Evolutionary conservation across 2,113 vertebrate genomes (phyloP).

Genomic region (Dromaius novaehollandiae): DNA sequence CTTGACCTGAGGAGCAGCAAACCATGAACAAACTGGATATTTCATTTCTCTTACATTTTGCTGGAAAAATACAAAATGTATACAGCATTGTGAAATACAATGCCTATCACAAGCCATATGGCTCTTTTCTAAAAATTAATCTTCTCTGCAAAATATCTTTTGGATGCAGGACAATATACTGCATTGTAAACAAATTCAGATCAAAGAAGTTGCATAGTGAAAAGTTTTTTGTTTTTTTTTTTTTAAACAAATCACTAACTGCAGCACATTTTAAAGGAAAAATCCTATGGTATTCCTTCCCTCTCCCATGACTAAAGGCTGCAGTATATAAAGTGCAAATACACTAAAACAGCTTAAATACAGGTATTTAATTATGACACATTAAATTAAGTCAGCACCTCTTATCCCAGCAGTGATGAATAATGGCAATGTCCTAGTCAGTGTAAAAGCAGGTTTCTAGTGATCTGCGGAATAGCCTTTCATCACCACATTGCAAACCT

Average conservation of each 20-base stretch:
- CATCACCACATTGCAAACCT: constrained; percentile 84
- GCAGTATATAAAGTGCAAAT: constrained; percentile 17
- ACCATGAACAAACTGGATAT: constrained; percentile 9
- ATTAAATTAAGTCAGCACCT: constrained; percentile 56
- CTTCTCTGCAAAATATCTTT: background rate
- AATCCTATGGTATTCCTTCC: background rate
- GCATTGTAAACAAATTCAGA: background rate
- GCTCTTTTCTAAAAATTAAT: background rate
- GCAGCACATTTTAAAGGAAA: constrained; percentile 38
- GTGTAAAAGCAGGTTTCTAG: constrained; percentile 78
- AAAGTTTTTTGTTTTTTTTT: background rate
- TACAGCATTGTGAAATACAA: background rate
- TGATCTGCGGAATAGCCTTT: constrained; percentile 82
- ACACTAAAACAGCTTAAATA: constrained; percentile 25
- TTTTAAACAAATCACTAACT: background rate
- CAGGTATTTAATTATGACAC: constrained; percentile 47
- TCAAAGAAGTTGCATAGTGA: background rate
- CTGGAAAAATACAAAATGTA: background rate
- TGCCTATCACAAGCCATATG: background rate
- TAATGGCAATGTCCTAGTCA: constrained; percentile 42
- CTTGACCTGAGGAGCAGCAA: constrained; percentile 4
- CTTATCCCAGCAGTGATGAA: constrained; percentile 58
- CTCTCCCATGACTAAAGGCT: background rate
- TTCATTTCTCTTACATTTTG: background rate
- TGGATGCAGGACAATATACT: background rate